Evolutionary conservation across 2,797 vertebrate species (phyloP).

Genomic region (Lemur catta): DNA sequence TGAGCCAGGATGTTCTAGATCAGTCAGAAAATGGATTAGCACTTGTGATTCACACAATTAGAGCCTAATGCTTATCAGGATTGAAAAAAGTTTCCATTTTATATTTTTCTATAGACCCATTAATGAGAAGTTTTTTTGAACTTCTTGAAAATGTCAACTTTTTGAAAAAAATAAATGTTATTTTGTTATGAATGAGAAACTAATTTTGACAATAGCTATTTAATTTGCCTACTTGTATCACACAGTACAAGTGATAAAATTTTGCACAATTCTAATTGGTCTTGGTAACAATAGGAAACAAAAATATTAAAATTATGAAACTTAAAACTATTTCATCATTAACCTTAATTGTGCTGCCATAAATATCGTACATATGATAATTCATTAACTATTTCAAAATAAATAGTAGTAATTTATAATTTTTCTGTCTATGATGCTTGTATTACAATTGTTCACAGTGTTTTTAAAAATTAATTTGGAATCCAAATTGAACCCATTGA

Average conservation of each 20-base stretch:
- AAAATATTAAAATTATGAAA: not conserved
- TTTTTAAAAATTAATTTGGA: not conserved
- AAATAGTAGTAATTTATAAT: not conserved
- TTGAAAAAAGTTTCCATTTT: not conserved
- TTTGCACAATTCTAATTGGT: not conserved
- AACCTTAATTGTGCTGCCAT: not conserved
- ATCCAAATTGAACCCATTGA: not conserved
- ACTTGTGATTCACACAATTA: slow-evolving; percentile 52
- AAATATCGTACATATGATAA: not conserved
- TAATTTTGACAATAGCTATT: not conserved
- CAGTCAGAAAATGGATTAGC: not conserved
- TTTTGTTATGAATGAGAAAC: slow-evolving; percentile 11
- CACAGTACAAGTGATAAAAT: not conserved
- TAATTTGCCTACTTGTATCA: not conserved
- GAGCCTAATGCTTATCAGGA: slow-evolving; percentile 44
- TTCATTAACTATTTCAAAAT: not conserved
- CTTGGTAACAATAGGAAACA: not conserved
- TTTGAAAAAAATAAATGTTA: not conserved
- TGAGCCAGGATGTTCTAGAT: not conserved
- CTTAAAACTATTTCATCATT: not conserved
- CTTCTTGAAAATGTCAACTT: slow-evolving; percentile 11
- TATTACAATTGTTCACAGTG: not conserved
- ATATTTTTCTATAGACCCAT: not conserved
- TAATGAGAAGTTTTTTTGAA: slow-evolving; percentile 1
- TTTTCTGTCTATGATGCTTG: not conserved